Base-by-base conservation (phyloP, 1,140 invertebrate genomes). In the Procambarus virginalis region DNA sequence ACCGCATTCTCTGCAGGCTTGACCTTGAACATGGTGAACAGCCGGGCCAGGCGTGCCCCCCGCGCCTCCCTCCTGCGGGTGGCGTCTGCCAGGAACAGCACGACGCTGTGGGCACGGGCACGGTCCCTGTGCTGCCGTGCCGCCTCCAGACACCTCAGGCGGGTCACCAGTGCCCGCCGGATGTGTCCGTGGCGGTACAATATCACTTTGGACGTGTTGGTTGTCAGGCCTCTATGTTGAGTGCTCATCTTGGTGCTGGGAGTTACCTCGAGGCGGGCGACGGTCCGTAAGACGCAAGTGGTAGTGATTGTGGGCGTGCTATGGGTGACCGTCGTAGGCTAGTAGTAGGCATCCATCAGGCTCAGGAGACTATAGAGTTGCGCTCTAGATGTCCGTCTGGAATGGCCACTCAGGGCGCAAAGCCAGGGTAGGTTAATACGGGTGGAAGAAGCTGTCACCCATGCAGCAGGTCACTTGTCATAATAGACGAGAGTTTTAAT, bases 21-120 rank as follows among this genome's bases (percentile, higher is more conserved):
- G 5, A 87, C 86, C 64, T 46, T 81, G 64, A 87, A 87, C 86
- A 87, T 87, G 17, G 58, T 68, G 78, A 80, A 70, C 20, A 87
- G 78, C 34, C 58, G 45, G 10, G 86, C 20, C 2, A 87, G 34
- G 48, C 64, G 86, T 20, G 45, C 10, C 60, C 34, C 10, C 78
- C 86, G 86, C 34, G 48, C 49, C 17, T 87, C 86, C 60, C 86
- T 87, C n/a, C 64, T 60, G 6, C 70, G 86, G 9, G 86, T 17
- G 46, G 60, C 46, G 46, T 60, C 60, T 14, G 86, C 77, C 86
- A 87, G 86, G 77, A 87, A 70, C 51, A 87, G 46, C 9, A 87
- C 86, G 10, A 80, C 68, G n/a, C 51, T 58, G 12, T 85, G 84
- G 51, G 84, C 84, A 34, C 51, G 58, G 58, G 49, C 77, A 12